phyloP scores from a whole-genome alignment of 2,113 vertebrate species.

The Puntigrus tetrazona region DNA sequence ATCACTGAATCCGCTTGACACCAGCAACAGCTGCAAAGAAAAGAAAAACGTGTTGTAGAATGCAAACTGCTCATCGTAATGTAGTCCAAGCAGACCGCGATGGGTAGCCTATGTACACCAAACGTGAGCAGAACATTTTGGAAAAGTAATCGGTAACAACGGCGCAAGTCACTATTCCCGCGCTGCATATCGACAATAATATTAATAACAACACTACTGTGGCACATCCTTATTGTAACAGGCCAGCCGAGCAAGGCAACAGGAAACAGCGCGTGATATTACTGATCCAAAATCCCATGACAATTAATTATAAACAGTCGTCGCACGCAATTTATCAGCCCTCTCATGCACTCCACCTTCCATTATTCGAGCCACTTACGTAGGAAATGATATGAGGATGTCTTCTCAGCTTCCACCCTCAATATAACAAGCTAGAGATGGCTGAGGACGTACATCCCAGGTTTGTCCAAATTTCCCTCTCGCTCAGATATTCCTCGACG shows the following conservation, averaged over 20 bases:
- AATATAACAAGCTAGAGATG: slow-evolving; percentile 63
- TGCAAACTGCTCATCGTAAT: slow-evolving; percentile 27
- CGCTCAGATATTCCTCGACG: slow-evolving; percentile 63
- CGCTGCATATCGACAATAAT: slow-evolving; percentile 3
- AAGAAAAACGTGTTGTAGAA: slow-evolving; percentile 53
- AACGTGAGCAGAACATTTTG: slow-evolving; percentile 17
- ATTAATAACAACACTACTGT: slow-evolving; percentile 35
- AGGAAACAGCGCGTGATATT: slow-evolving; percentile 47
- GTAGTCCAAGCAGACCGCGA: neutral
- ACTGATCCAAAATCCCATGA: slow-evolving; percentile 28
- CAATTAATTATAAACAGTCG: slow-evolving; percentile 55
- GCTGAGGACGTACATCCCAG: slow-evolving; percentile 69
- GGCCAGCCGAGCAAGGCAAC: slow-evolving; percentile 51
- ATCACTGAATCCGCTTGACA: slow-evolving; percentile 65
- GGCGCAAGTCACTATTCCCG: neutral
- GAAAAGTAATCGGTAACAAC: slow-evolving; percentile 7
- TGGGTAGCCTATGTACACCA: neutral
- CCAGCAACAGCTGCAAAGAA: slow-evolving; percentile 64
- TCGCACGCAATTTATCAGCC: slow-evolving; percentile 57
- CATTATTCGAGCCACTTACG: slow-evolving; percentile 71
- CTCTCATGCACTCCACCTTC: slow-evolving; percentile 49
- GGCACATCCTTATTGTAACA: slow-evolving; percentile 16
- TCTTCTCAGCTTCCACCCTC: slow-evolving; percentile 58
- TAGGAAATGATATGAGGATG: slow-evolving; percentile 62
- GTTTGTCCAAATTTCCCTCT: slow-evolving; percentile 64